Evolutionary conservation across 2,113 vertebrate genomes (phyloP), one percentile per base, ranked within the genome.

Genomic region (Callospermophilus lateralis): DNA sequence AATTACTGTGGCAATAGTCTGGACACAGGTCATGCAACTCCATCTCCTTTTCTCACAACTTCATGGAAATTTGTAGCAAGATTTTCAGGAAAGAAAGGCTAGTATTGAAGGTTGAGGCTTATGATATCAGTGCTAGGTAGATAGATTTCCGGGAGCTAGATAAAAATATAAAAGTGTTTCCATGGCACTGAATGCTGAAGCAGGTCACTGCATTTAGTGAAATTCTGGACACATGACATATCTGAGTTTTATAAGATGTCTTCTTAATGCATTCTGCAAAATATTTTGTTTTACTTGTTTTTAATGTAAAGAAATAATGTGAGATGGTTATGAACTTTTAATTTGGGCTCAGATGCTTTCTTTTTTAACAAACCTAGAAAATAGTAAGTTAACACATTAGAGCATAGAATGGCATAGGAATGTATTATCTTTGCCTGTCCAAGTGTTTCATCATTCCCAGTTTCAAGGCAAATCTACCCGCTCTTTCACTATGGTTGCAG

Each of bases 201-300:
- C 8, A 45, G 32, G 37, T 90, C 61, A 84, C 15, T 87, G 8
- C 22, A 39, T 30, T 73, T 28, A 76, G 51, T 9, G 8, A 39
- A 84, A 53, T 6, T 63, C 15, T 63, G 28, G 34, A 67, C 12
- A 72, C 37, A 1, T 2, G 8, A 32, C 61, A 48, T 9, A 70
- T 90, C 22, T 72, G 22, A 70, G 22, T 42, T 39, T 15, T 20
- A 2, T 34, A 86, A 76, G 8, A 39, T 22, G 9, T 65, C 28
- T 55, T 55, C 42, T 20, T 55, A 42, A 20, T 34, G 3, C 4
- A 73, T 28, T 4, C 37, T 94, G 37, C 30, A 61, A 90, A 81
- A 73, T 77, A 30, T 77, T 80, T 76, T 65, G 15, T 58, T 72
- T 87, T 90, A 73, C 19, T 87, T 93, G 22, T 48, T 95, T 72